Conservation (phyloP, 2,113 vertebrate species). For the Promerops cafer region DNA sequence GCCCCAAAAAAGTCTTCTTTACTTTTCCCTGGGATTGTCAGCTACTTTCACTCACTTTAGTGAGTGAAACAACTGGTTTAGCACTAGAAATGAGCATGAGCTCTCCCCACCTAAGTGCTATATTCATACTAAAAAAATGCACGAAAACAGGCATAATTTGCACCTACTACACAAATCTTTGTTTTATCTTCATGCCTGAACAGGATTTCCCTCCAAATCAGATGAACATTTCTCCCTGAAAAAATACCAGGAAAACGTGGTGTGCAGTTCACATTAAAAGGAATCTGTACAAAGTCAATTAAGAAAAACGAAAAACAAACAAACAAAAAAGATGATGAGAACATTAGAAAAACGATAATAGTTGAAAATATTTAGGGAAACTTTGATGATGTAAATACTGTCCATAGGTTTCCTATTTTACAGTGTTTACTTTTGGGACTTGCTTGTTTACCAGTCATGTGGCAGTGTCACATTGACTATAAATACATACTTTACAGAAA, state of each 20-base stretch:
- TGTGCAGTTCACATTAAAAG: neutral
- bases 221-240: neutral
- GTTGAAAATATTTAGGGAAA: neutral
- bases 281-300: neutral
- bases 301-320: neutral
- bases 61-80: neutral
- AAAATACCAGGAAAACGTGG: neutral
- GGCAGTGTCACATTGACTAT: neutral
- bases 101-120: neutral
- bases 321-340: neutral
- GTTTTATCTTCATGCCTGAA: neutral
- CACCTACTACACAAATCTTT: neutral
- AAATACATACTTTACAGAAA: neutral
- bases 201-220: neutral
- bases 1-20: neutral
- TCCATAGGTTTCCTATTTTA: neutral
- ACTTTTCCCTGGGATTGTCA: neutral
- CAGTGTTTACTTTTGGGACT: neutral
- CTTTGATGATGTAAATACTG: neutral
- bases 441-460: neutral
- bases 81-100: neutral
- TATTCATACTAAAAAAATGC: neutral
- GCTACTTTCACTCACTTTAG: neutral
- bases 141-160: neutral
- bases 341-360: neutral